Conservation (phyloP, 2,888 invertebrate species). For the Ptycholaimellus sp. region DNA sequence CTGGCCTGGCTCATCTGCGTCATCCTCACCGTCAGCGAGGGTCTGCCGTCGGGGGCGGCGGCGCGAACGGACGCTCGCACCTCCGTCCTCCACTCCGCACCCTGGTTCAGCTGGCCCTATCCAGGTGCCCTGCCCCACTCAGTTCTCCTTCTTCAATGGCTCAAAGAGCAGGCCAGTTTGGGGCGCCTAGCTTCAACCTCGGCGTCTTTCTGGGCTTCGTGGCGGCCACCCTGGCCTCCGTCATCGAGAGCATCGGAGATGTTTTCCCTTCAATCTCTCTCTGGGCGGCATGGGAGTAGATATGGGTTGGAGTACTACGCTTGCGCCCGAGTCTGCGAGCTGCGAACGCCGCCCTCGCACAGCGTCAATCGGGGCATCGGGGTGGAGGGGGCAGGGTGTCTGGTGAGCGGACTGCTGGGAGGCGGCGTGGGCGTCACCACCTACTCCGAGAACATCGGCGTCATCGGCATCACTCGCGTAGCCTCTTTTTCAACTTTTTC, state of each 20-base stretch:
- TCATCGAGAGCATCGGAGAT: conserved; percentile 58
- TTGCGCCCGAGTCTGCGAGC: conserved; percentile 44
- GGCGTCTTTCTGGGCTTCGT: conserved; percentile 50
- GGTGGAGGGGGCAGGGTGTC: conserved; percentile 49
- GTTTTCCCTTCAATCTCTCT: too few relatives aligned
- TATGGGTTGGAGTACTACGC: conserved; percentile 73
- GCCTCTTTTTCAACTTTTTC: too few relatives aligned
- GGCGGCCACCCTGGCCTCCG: conserved; percentile 53
- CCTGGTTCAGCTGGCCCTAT: conserved; percentile 33
- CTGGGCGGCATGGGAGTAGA: too few relatives aligned
- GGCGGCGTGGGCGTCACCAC: conserved; percentile 60
- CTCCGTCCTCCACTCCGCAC: conserved; percentile 16
- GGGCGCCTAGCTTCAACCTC: conserved; percentile 43
- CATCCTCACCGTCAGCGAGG: not conserved
- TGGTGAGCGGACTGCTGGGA: conserved; percentile 59
- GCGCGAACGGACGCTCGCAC: conserved; percentile 25
- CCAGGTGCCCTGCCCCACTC: conserved; percentile 34
- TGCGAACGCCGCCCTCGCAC: conserved; percentile 52
- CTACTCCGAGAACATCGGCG: conserved; percentile 62
- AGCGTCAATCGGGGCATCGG: conserved; percentile 59
- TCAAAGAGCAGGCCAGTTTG: conserved; percentile 33
- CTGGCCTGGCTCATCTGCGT: not conserved
- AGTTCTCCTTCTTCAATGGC: too few relatives aligned
- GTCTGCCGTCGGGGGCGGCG: conserved; percentile 6
- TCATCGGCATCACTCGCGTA: conserved; percentile 57